phyloP scores from a whole-genome alignment of 2,888 invertebrate species.

The Halocaridina rubra region DNA sequence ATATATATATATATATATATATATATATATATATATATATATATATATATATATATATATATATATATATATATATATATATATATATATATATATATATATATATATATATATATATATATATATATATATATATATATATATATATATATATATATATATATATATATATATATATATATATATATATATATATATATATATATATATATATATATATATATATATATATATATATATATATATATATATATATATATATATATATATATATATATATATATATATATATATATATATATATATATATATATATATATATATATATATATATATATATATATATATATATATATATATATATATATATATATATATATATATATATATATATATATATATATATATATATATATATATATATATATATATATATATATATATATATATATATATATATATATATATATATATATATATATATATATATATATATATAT shows the following conservation, averaged over 20 bases:
- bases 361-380: too few species aligned
- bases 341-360: too few species aligned
- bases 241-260: conserved; percentile 8
- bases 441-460: too few species aligned
- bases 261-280: conserved; percentile 8
- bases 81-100: not conserved
- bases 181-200: not conserved
- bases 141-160: not conserved
- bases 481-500: too few species aligned
- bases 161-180: not conserved
- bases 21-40: not conserved
- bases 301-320: too few species aligned
- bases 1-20: too few species aligned
- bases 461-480: too few species aligned
- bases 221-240: not conserved
- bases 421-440: too few species aligned
- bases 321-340: too few species aligned
- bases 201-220: not conserved
- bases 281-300: conserved; percentile 8
- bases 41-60: not conserved
- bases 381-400: too few species aligned
- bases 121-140: not conserved
- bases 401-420: too few species aligned
- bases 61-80: not conserved
- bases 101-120: not conserved